Base-by-base conservation (phyloP, 1,140 invertebrate genomes). In the Psix sp. region DNA sequence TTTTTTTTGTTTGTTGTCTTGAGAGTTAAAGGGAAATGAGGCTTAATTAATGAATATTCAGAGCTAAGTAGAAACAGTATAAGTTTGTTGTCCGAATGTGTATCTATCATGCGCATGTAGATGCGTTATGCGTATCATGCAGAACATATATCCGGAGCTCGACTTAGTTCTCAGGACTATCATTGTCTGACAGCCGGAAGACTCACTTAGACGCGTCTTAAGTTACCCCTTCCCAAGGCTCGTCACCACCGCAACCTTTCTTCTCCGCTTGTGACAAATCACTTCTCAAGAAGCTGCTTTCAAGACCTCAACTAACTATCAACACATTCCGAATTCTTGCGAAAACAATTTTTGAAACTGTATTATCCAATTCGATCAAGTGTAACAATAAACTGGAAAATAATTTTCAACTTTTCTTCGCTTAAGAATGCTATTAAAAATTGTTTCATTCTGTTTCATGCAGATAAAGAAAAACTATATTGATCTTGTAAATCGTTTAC, bases 101-200 rank as follows among this genome's bases (percentile, higher is more conserved):
- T 16, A 56, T 39, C 51, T 14, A 62, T 62, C 63, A 63, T 75
- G 43, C 20, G 65, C 74, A 73, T 74, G 74, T 81, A 71, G 62
- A 68, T 68, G 52, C 76, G 51, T 67, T 72, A 80, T 65, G 75
- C 80, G 77, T 81, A 82, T n/a, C n/a, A n/a, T 77, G 77, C 80
- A 82, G 80, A 84, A 83, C 80, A 80, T 78, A 80, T 84, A 84
- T 86, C 84, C 84, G 83, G 84, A 81, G 84, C 80, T 79, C 83
- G 82, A 81, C 79, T 83, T 80, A 86, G 84, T 87, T 87, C 86
- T 87, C 86, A 87, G 86, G 86, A 80, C 86, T 87, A 87, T 87
- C 86, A 87, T 87, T 86, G 85, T 81, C 80, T 80, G 74, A 52
- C 80, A 81, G 80, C 86, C 85, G 85, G 85, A 87, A 87, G 84